Conservation (phyloP, 2,113 vertebrate genomes). For the Engraulis encrasicolus region DNA sequence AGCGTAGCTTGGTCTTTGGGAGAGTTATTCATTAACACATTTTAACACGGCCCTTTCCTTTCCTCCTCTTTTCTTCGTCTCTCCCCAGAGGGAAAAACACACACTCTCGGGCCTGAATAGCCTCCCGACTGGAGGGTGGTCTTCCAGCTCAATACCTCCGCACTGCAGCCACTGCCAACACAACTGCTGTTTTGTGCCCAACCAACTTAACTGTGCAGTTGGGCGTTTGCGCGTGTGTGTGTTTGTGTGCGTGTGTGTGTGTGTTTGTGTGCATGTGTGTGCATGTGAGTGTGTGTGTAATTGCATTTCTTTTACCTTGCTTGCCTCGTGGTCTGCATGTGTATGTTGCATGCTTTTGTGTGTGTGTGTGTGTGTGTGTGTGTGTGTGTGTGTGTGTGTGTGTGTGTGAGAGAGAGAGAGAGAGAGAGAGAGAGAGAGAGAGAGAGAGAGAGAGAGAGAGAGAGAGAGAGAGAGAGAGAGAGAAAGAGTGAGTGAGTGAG, state of each 20-base stretch:
- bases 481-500: neutral
- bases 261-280: conserved; percentile 2
- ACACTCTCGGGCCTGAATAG: conserved; percentile 64
- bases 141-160: conserved; percentile 62
- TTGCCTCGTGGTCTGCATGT: too few relatives aligned
- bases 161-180: conserved; percentile 32
- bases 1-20: conserved; percentile 52
- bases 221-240: too few relatives aligned
- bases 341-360: too few relatives aligned
- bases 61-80: conserved; percentile 57
- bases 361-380: too few relatives aligned
- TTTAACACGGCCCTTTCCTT: conserved; percentile 59
- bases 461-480: too few relatives aligned
- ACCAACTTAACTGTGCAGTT: too few relatives aligned
- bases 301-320: too few relatives aligned
- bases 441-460: too few relatives aligned
- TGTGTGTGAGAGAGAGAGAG: neutral
- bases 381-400: neutral
- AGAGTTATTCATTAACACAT: conserved; percentile 71
- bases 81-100: conserved; percentile 64
- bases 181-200: conserved; percentile 16
- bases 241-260: conserved; percentile 8
- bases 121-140: conserved; percentile 66
- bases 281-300: neutral
- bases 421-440: neutral